phyloP scores from a whole-genome alignment of 2,113 vertebrate species.

The Hipposideros armiger region DNA sequence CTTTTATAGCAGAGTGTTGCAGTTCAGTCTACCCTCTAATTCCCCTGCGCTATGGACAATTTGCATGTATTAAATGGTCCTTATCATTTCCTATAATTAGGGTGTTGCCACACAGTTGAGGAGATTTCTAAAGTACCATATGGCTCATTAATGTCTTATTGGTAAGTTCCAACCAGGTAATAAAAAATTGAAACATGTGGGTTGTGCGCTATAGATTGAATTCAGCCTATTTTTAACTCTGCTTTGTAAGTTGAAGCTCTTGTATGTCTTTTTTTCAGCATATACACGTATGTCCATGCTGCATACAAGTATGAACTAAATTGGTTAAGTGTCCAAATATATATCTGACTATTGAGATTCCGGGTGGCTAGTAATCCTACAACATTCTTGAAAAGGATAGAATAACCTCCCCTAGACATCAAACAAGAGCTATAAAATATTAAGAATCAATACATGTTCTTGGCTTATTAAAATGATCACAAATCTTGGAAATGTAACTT shows the following conservation, averaged over 20 bases:
- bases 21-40: slow-evolving; percentile 43
- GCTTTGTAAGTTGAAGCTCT: neutral
- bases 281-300: neutral
- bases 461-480: neutral
- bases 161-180: slow-evolving; percentile 44
- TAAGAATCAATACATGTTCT: neutral
- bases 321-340: neutral
- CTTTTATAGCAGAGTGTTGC: slow-evolving; percentile 46
- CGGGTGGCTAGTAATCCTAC: neutral
- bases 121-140: slow-evolving; percentile 68
- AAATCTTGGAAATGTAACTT: slow-evolving; percentile 33
- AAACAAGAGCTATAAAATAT: neutral
- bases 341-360: neutral
- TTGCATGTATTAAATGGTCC: slow-evolving; percentile 74
- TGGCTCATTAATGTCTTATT: slow-evolving; percentile 65
- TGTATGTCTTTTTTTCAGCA: neutral
- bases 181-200: slow-evolving; percentile 32
- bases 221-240: slow-evolving; percentile 9
- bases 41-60: slow-evolving; percentile 43
- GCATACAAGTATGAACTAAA: slow-evolving; percentile 4
- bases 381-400: neutral
- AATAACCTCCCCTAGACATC: neutral
- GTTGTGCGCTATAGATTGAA: neutral
- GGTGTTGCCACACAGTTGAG: slow-evolving; percentile 33
- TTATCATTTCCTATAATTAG: slow-evolving; percentile 73